phyloP scores from a whole-genome alignment of 2,113 vertebrate genomes.

The Petromus typicus region DNA sequence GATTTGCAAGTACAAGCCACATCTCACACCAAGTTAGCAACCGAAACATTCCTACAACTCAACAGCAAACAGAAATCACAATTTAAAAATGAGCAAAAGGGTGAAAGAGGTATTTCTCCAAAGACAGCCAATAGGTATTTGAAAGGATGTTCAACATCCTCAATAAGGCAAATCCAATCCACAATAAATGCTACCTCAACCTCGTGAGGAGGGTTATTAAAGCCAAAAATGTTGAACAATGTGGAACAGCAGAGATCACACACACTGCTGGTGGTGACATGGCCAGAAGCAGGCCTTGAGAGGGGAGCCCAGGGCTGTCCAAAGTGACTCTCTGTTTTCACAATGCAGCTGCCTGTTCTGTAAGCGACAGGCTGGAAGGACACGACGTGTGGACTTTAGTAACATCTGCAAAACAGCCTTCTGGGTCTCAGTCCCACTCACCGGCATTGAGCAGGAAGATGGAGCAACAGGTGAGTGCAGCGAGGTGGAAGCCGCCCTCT shows the following conservation, averaged over 20 bases:
- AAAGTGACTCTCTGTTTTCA: neutral
- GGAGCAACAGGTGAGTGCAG: constrained; percentile 91
- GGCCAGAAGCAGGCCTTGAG: too few relatives aligned
- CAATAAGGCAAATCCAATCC: neutral
- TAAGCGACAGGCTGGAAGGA: neutral
- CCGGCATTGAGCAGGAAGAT: constrained; percentile 96
- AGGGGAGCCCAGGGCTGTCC: too few relatives aligned
- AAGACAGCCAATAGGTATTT: neutral
- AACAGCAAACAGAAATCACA: neutral
- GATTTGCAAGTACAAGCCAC: neutral
- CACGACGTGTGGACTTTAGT: neutral
- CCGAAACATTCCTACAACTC: neutral
- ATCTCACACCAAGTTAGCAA: neutral
- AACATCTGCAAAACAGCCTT: neutral
- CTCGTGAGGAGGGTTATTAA: neutral
- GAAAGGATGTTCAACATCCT: neutral
- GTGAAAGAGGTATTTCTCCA: neutral
- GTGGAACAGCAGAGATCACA: neutral
- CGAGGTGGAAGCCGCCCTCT: constrained; percentile 94
- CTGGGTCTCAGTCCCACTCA: constrained; percentile 77
- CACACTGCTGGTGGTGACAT: neutral
- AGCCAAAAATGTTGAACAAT: neutral
- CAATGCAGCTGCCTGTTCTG: neutral
- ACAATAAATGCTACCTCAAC: neutral
- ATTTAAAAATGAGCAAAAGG: neutral